Evolutionary conservation across 2,113 vertebrate species (phyloP), one percentile per base, ranked within the genome.

Genomic region (Cyanoliseus patagonus): DNA sequence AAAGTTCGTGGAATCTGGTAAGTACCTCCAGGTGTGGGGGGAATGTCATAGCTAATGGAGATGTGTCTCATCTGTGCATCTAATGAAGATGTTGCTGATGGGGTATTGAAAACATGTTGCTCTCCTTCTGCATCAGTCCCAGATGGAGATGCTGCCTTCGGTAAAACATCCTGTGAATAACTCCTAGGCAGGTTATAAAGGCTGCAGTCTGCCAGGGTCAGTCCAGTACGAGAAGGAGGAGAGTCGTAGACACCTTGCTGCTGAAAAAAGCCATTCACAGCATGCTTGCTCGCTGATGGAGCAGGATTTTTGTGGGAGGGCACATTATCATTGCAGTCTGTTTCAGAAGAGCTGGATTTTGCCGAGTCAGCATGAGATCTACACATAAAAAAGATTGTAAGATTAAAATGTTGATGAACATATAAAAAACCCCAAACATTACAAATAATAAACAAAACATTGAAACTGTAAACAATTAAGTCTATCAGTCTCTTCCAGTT

Each of bases 321-420:
- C 92, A 99, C 97, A 68, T 99, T 99, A 97, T 99, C 99, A 27
- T 99, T 99, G 98, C 99, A 99, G 98, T 99, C 99, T 72, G 99
- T 99, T 97, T 99, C 99, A 46, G 99, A 99, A 68, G 98, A 99
- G 96, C 98, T 98, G 96, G 98, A 98, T 97, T 99, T 99, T 61
- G 98, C 98, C 35, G 98, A 98, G 92, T 99, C 99, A 17, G 97
- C 93, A 7, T 98, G 99, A 74, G 98, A 97, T 98, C 99, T 99
- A 83, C 73, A 70, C 8, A 12, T 63, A 89, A 97, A 15, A 57
- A 88, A 97, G 76, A 96, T 76, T 24, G 76, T 33, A 59, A 88
- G 77, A 95, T 94, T 33, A 35, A 83, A 89, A 68, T 8, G 27
- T 18, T 70, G 78, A 86, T 35, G 69, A 86, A 66, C 41, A 20